Evolutionary conservation across 2,888 invertebrate species (phyloP), one percentile per base, ranked within the genome.

Genomic region (Yponomeuta plumbellus): DNA sequence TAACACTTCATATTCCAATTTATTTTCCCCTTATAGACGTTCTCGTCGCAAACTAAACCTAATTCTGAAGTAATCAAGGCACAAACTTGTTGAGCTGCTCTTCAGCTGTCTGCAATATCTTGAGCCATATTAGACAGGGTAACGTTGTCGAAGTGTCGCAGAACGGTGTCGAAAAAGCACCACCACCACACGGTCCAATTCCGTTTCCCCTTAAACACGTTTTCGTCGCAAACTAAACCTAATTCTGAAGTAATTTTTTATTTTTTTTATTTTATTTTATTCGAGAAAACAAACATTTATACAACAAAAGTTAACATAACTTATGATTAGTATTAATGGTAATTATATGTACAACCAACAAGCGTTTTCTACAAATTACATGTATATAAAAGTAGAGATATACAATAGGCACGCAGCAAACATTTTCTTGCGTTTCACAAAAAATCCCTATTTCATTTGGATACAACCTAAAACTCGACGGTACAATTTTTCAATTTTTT

Each of bases 61-160:
- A 5, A 62, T 10, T 13, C 39, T 34, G n/a, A 39, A 62, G 6
- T 8, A 39, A 39, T n/a, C n/a, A n/a, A n/a, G 87, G 81, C 70
- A 92, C 88, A 68, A 62, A 91, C 83, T 94, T 92, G 74, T 93
- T 91, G 26, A 96, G 87, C 76, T 96, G 95, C 69, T 93, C 93
- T 75, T 93, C 93, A 0, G 94, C 94, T 0, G 93, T 92, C 71
- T 92, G 92, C 70, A 94, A 81, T 78, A 94, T 88, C 64, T 92
- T 92, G 21, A 92, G 91, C 22, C 93, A 82, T 26, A 94, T 92
- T 66, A 94, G n/a, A 94, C 3, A 93, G 92, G 72, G 94, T 92
- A 0, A 93, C 92, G 74, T 94, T 94, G 79, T 95, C 95, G 64
- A 96, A 93, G 76, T 95, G 95, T 58, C 92, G 92, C 65, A 96